phyloP scores from a whole-genome alignment of 2,113 vertebrate genomes.

The Chascanopsetta lugubris region DNA sequence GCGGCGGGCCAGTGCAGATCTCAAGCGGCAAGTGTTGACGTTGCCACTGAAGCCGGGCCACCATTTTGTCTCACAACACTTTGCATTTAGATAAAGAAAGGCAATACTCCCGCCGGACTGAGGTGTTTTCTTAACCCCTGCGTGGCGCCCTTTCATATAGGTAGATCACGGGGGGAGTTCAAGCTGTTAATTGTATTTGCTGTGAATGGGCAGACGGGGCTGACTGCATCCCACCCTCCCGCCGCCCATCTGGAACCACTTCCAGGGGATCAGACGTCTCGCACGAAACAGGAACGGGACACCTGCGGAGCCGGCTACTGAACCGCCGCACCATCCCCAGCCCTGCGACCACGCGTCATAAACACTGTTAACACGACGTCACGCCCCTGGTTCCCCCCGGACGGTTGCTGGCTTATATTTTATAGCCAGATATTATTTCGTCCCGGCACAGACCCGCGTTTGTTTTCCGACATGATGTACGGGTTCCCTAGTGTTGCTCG shows the following conservation, averaged over 20 bases:
- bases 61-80: slow-evolving; percentile 71
- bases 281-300: slow-evolving; percentile 73
- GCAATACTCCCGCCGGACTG: slow-evolving; percentile 56
- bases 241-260: slow-evolving; percentile 80
- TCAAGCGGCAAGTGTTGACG: slow-evolving; percentile 54
- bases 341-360: slow-evolving; percentile 49
- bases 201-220: slow-evolving; percentile 63
- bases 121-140: slow-evolving; percentile 73
- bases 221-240: slow-evolving; percentile 69
- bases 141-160: slow-evolving; percentile 63
- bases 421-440: slow-evolving; percentile 45
- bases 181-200: slow-evolving; percentile 78
- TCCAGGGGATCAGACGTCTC: slow-evolving; percentile 74
- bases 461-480: slow-evolving; percentile 29
- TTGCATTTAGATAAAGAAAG: slow-evolving; percentile 70
- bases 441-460: slow-evolving; percentile 44
- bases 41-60: slow-evolving; percentile 50
- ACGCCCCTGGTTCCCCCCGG: slow-evolving; percentile 25
- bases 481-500: slow-evolving; percentile 17
- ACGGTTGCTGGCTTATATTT: slow-evolving; percentile 50
- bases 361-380: slow-evolving; percentile 45
- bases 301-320: slow-evolving; percentile 71
- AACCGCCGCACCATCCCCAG: slow-evolving; percentile 59
- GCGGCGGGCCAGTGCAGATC: slow-evolving; percentile 37
- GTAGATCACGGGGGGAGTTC: slow-evolving; percentile 64